phyloP scores from a whole-genome alignment of 2,888 invertebrate genomes.

The Tetramorium bicarinatum region DNA sequence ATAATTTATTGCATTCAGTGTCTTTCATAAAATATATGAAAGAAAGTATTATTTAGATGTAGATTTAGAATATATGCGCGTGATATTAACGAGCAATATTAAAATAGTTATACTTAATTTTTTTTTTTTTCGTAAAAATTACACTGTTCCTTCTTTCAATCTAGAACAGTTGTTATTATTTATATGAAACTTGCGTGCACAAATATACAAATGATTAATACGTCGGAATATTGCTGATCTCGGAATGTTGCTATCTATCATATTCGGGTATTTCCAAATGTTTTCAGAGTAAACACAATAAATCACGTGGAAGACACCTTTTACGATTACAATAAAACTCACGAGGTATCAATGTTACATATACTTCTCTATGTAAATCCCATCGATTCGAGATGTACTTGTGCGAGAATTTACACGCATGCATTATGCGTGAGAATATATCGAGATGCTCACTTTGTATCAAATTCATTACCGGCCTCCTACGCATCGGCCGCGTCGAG shows the following conservation, averaged over 20 bases:
- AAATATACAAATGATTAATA: conserved; percentile 33
- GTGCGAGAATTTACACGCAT: background rate
- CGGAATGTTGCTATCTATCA: conserved; percentile 18
- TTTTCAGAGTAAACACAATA: conserved; percentile 43
- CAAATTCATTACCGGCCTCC: conserved; percentile 37
- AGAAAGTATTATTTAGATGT: background rate
- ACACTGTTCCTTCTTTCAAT: background rate
- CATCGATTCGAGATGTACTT: background rate
- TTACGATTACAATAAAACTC: conserved; percentile 53
- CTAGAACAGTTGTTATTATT: background rate
- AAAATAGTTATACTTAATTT: background rate
- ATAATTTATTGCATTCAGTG: background rate
- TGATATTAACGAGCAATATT: background rate
- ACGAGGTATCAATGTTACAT: conserved; percentile 15
- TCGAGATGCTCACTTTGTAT: background rate
- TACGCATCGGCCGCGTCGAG: conserved; percentile 11
- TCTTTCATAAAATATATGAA: background rate
- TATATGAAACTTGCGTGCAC: background rate
- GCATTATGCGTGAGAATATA: background rate
- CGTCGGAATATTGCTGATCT: background rate
- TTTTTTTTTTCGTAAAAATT: background rate
- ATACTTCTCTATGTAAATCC: background rate
- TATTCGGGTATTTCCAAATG: conserved; percentile 38
- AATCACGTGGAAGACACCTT: conserved; percentile 37
- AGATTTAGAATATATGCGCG: background rate